Conservation (phyloP, 1,140 invertebrate genomes). For the Lordiphosa clarofinis region DNA sequence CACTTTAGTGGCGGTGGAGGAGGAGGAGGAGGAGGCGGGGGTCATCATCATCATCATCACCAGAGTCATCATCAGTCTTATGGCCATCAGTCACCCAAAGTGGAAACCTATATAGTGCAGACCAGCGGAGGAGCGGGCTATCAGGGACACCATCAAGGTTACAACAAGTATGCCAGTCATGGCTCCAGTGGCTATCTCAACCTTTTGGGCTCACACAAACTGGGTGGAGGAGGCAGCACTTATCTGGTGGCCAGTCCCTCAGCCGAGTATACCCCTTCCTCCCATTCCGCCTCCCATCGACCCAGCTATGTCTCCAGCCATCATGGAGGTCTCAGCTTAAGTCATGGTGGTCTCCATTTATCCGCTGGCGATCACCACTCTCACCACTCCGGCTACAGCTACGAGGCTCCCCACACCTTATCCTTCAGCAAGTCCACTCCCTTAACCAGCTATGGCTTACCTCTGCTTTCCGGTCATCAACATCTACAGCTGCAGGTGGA, state of each 20-base stretch:
- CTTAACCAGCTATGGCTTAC: conserved; percentile 54
- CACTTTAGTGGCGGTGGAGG: conserved; percentile 16
- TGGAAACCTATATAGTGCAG: conserved; percentile 65
- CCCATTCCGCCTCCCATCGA: conserved; percentile 1
- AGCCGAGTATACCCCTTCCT: conserved; percentile 12
- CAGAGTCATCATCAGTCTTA: conserved; percentile 15
- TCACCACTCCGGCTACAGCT: conserved; percentile 38
- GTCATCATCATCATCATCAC: not conserved
- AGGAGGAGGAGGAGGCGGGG: not conserved
- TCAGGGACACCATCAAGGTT: conserved; percentile 3
- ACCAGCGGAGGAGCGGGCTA: conserved; percentile 20
- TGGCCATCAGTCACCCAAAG: conserved; percentile 38
- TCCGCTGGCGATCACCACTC: conserved; percentile 3
- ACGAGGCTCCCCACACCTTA: conserved; percentile 32
- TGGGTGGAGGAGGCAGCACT: conserved; percentile 27
- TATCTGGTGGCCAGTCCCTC: conserved; percentile 44
- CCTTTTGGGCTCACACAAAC: conserved; percentile 39
- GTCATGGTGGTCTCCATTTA: conserved; percentile 17
- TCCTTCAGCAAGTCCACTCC: conserved; percentile 45
- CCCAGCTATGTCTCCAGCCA: conserved; percentile 15
- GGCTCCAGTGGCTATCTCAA: conserved; percentile 18
- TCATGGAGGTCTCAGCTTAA: conserved; percentile 4
- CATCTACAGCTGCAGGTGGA: conserved; percentile 31
- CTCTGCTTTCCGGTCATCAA: conserved; percentile 41
- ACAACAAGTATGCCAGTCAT: conserved; percentile 5